Evolutionary conservation across 2,113 vertebrate genomes (phyloP), one percentile per base, ranked within the genome.

Genomic region (Oxyura jamaicensis): DNA sequence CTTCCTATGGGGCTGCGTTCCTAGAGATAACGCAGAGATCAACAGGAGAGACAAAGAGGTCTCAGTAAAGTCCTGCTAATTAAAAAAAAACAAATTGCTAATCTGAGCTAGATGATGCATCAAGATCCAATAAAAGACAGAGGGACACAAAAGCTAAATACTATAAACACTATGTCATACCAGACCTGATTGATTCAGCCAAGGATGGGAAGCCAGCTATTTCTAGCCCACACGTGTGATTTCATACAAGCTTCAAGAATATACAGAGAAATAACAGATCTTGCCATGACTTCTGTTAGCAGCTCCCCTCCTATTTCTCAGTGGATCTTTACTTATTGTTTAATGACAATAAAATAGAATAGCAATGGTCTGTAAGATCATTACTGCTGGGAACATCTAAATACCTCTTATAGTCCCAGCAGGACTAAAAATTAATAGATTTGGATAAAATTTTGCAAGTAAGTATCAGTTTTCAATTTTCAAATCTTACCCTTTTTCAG

Each of bases 391-490:
- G 52, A 93, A 63, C 52, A 93, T n/a, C 55, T 50, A 50, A 73
- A 63, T 69, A 60, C 18, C 22, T 84, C 36, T 90, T 29, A 63
- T 11, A 55, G 17, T 17, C 69, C 56, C 48, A 42, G 9, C 8
- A 81, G 15, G 10, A 60, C 31, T 59, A 78, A 72, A 86, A 67
- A 79, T 65, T 68, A 79, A 76, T 18, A 55, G 44, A 80, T 56
- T 55, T 68, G 22, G 28, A 19, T 63, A 60, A 75, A 50, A 74
- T 55, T 83, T 85, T 48, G 25, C 41, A 93, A 80, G 59, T 21
- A 93, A 69, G 55, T 62, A 94, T 29, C 41, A 41, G 16, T 31
- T 92, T 75, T 66, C 59, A 66, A 44, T 87, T 94, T 91, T 65
- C 53, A 83, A 63, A 50, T 41, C 21, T 12, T 42, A 72, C 1